These are phyloP conservation scores for Kuschelorhynchus macadamiae DNA, from an alignment of 2,888 invertebrate genomes.

Conservation along the genomic window DNA sequence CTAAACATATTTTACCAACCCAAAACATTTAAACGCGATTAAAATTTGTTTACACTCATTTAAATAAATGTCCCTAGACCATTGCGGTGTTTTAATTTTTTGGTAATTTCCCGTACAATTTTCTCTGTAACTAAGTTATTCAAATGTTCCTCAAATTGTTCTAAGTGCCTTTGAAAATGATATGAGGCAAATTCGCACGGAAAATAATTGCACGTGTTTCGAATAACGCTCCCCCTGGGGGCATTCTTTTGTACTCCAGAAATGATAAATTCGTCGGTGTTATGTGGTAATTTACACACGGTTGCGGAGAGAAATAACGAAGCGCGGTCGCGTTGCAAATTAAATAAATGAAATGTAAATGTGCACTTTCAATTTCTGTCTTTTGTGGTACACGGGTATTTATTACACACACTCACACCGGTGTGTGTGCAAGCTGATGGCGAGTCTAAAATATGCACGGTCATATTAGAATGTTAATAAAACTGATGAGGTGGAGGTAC, in stretches of 20 bases:
- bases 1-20: no score
- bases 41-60: no score
- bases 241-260: conserved; percentile 18
- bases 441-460: conserved; percentile 41
- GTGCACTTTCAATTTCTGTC: conserved; percentile 48
- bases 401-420: conserved; percentile 47
- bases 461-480: conserved; percentile 44
- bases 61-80: no score
- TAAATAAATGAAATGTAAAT: conserved; percentile 49
- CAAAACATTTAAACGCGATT: no score
- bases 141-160: no score
- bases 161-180: no score
- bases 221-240: not conserved
- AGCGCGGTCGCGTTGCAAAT: conserved; percentile 30
- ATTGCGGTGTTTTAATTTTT: no score
- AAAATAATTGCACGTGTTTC: not conserved
- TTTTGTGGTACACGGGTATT: conserved; percentile 47
- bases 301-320: conserved; percentile 32
- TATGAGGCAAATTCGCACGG: no score
- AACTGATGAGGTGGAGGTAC: conserved; percentile 42
- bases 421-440: conserved; percentile 34
- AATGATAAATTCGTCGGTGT: conserved; percentile 33
- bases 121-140: no score
- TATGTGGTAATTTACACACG: conserved; percentile 27
- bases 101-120: no score